These are phyloP conservation scores for Bergia sp. DNA, from an alignment of 92 coral and sea anemone genomes.

Conservation along the genomic window DNA sequence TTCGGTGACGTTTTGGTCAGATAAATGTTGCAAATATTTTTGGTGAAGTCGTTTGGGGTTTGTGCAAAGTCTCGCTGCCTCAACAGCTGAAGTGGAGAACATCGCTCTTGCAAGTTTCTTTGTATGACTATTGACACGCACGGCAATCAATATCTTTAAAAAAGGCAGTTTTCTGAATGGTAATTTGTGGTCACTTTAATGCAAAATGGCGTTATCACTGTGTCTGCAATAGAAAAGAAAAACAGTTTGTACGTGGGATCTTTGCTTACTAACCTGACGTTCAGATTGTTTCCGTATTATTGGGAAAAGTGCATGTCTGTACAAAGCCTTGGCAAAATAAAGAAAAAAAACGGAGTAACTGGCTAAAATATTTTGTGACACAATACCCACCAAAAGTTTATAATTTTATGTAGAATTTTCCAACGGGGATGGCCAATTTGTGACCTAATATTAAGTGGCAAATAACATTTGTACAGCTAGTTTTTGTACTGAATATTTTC, in stretches of 20 bases:
- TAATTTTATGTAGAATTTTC: background rate
- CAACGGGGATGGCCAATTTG: constrained; percentile 6
- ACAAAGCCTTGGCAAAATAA: no score
- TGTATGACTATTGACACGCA: background rate
- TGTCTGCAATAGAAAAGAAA: background rate
- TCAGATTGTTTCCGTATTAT: background rate
- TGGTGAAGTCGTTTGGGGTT: background rate
- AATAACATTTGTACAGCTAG: constrained; percentile 19
- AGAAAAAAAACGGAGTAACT: no score
- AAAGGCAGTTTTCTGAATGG: background rate
- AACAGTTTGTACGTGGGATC: background rate
- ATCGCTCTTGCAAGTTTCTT: background rate
- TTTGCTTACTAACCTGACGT: background rate
- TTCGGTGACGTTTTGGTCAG: background rate
- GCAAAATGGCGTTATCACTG: background rate
- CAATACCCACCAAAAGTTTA: background rate
- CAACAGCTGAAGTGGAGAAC: background rate
- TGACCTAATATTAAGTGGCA: background rate
- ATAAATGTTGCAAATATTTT: background rate
- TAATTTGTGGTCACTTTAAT: background rate
- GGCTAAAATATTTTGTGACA: background rate
- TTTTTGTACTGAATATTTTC: constrained; percentile 6
- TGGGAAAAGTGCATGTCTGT: background rate
- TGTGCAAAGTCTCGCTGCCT: no score
- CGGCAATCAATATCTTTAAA: background rate